Evolutionary conservation across 2,888 invertebrate species (phyloP), one percentile per base, ranked within the genome.

Genomic region (Lacanobia oleracea): DNA sequence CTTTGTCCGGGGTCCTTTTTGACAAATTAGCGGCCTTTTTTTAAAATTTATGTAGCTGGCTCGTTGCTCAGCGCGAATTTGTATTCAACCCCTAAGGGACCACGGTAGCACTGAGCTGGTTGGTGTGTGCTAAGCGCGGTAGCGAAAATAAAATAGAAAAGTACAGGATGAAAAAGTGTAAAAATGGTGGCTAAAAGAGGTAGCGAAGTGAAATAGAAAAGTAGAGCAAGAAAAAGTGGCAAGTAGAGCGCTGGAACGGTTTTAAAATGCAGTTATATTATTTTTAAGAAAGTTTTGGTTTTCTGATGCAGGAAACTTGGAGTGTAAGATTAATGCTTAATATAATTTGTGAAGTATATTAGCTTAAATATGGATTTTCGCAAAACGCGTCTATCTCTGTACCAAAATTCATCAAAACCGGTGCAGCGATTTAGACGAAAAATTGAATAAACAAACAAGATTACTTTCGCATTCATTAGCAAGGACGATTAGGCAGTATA

Each of bases 21-120:
- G 86, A 84, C 82, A 86, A 87, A 88, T 88, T 88, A 86, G 79
- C 83, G 76, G 18, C 48, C 64, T 78, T 81, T 27, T 81, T 84
- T 72, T 53, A 67, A 75, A 85, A 85, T 86, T 67, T 84, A 82
- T 82, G 79, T 73, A 8, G 60, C 62, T 56, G 59, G 64, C 61
- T 60, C 68, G 67, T 65, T 73, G 70, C 77, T 79, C 66, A 77
- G 67, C 51, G 67, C 27, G 67, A 79, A 85, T 88, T 88, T 84
- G 81, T 86, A 88, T 88, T 86, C 86, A 75, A 79, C 50, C 71
- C 82, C 81, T 50, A 43, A 53, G 72, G 77, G 76, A 51, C 23
- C 33, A 10, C 33, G 61, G 21, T 6, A 53, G 60, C 23, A 63
- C 59, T 27, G 57, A 68, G 33, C n/a, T n/a, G 73, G 64, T 7